phyloP scores from a whole-genome alignment of 1,140 invertebrate species.

The Drosophila carrolli region DNA sequence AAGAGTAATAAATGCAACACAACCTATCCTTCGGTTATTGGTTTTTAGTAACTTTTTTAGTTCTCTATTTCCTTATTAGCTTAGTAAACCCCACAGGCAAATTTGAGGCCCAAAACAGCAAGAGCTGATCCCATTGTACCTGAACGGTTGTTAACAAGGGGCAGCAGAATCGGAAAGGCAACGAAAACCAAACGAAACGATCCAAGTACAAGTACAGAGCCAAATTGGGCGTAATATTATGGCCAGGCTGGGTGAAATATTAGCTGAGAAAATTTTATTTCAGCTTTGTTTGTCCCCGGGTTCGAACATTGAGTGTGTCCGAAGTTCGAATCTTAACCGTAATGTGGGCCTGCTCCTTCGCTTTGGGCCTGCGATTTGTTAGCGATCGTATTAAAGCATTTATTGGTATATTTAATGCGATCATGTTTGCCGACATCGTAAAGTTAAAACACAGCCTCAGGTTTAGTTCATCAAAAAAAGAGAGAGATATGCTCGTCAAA shows the following conservation, averaged over 20 bases:
- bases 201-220: slow-evolving; percentile 54
- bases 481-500: slow-evolving; percentile 19
- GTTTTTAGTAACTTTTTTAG: background rate
- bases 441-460: slow-evolving; percentile 1
- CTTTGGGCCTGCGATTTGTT: slow-evolving; percentile 14
- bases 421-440: slow-evolving; percentile 12
- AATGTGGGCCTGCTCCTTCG: background rate
- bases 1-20: background rate
- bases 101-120: slow-evolving; percentile 40
- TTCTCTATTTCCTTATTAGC: background rate
- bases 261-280: slow-evolving; percentile 81
- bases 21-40: background rate
- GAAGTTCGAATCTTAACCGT: background rate
- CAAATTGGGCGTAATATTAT: slow-evolving; percentile 81
- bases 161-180: slow-evolving; percentile 53
- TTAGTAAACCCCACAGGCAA: slow-evolving; percentile 1
- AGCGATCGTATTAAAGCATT: slow-evolving; percentile 26
- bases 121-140: slow-evolving; percentile 70
- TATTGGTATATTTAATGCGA: slow-evolving; percentile 41
- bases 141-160: slow-evolving; percentile 77
- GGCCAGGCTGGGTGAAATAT: slow-evolving; percentile 72
- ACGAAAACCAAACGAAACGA: slow-evolving; percentile 33
- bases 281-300: slow-evolving; percentile 50
- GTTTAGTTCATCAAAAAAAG: slow-evolving; percentile 2
- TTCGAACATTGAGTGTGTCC: slow-evolving; percentile 14